Evolutionary conservation across 2,888 invertebrate species (phyloP), one percentile per base, ranked within the genome.

Genomic region (Ganaspis brasiliensis): DNA sequence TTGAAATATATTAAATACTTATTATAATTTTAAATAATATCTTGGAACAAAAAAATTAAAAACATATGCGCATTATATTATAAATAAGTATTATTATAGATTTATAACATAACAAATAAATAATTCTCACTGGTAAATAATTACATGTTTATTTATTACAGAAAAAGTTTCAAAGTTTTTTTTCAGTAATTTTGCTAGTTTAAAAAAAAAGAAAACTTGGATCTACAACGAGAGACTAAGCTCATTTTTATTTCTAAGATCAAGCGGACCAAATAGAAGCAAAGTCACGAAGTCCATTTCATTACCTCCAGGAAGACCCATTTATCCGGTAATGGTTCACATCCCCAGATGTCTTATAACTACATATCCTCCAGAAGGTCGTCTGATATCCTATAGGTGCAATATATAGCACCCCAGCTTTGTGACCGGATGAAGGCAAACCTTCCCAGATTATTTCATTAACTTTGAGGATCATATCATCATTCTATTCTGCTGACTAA

Each of bases 401-500:
- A 67, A 21, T 67, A 67, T 45, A 45, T n/a, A 40, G 63, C 40
- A 67, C 24, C 37, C 14, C 21, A 40, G n/a, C 40, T 40, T 67
- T 40, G 24, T 67, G n/a, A 24, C 67, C 45, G 67, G 45, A 67
- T 67, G 24, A 24, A 67, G 45, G 67, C 40, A 67, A 67, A 67
- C 67, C 67, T 45, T 14, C n/a, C 45, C 45, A 24, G 67, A 67
- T 67, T 67, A 67, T 67, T 67, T 67, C 45, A 67, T 67, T 45
- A 67, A 67, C 45, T 67, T 24, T n/a, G 10, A 67, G 67, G 45
- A 45, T 67, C 67, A 67, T 67, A 45, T 24, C 24, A 24, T 24
- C 24, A 67, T 67, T 21, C 24, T 45, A 14, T 67, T 45, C 45
- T 45, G n/a, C 24, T 67, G 67, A 67, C 40, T 67, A 45, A n/a